Evolutionary conservation across 1,140 invertebrate species (phyloP).

Genomic region (Sminthurides bifidus): DNA sequence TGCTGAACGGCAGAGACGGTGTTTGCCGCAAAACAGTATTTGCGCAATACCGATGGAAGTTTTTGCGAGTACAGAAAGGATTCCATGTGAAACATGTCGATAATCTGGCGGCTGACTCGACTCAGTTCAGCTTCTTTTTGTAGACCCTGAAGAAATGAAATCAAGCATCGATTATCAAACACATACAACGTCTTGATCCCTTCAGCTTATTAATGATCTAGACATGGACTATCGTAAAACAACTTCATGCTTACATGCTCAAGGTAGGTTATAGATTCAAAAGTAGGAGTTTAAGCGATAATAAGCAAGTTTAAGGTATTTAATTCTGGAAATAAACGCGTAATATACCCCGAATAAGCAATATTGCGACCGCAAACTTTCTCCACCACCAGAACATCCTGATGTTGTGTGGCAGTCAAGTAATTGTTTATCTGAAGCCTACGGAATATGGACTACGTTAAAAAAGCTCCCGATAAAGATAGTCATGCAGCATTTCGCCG

Average conservation of each 20-base stretch:
- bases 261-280: background rate
- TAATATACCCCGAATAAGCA: no score
- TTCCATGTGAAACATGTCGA: constrained; percentile 30
- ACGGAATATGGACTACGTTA: no score
- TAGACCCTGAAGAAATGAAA: constrained; percentile 42
- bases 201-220: no score
- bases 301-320: background rate
- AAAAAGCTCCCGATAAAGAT: no score
- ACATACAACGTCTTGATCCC: no score
- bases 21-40: constrained; percentile 17
- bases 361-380: no score
- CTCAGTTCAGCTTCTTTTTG: constrained; percentile 69
- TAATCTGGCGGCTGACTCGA: constrained; percentile 54
- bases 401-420: no score
- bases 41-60: constrained; percentile 25
- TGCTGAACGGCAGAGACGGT: constrained; percentile 18
- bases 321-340: background rate
- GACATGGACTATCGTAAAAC: no score
- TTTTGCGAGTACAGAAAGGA: constrained; percentile 29
- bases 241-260: background rate
- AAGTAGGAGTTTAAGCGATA: background rate
- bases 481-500: no score
- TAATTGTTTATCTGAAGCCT: no score
- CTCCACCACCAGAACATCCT: no score
- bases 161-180: background rate